Conservation (phyloP, 2,113 vertebrate species). For the Columba janthina region DNA sequence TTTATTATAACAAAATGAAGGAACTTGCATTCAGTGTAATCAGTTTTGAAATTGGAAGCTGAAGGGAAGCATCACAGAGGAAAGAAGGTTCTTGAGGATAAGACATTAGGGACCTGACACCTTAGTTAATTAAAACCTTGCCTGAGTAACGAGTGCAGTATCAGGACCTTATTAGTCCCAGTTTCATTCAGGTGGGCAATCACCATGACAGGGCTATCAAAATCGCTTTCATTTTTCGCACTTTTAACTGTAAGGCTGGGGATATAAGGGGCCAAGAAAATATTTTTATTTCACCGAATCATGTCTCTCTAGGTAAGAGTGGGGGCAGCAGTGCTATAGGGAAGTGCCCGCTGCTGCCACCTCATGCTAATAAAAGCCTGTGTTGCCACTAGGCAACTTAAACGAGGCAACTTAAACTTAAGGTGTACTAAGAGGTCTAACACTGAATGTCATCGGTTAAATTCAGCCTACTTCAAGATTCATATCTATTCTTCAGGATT, state of each 20-base stretch:
- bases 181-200: background rate
- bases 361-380: background rate
- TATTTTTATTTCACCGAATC: background rate
- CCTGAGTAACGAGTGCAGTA: conserved; percentile 1
- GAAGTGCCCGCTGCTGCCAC: background rate
- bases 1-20: background rate
- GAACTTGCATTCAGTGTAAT: background rate
- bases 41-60: background rate
- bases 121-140: conserved; percentile 42
- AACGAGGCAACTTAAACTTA: background rate
- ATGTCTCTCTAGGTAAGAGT: fast-evolving
- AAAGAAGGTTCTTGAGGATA: background rate
- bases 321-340: fast-evolving
- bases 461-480: background rate
- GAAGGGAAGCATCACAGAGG: background rate
- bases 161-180: conserved; percentile 19
- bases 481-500: background rate
- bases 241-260: background rate
- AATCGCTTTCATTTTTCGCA: background rate
- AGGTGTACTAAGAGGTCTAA: background rate
- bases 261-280: background rate
- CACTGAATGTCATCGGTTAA: background rate
- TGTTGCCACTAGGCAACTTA: background rate
- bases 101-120: conserved; percentile 19
- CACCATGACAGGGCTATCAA: background rate